Conservation (phyloP, 2,113 vertebrate genomes). For the Lanius collurio region DNA sequence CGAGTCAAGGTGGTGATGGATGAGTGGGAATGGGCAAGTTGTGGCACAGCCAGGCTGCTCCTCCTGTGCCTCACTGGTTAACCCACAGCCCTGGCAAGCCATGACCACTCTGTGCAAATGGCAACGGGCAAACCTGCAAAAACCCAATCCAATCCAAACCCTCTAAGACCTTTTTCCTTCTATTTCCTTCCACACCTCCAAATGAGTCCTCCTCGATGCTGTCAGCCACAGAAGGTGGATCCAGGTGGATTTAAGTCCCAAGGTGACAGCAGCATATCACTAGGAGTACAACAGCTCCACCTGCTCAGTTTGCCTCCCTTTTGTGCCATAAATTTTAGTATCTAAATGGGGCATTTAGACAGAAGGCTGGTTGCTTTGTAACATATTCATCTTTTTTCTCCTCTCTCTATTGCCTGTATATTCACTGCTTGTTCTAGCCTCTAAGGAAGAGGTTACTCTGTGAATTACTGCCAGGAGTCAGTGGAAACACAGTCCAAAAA, state of each 20-base stretch:
- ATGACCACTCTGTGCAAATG: neutral
- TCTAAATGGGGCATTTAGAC: neutral
- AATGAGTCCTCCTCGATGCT: neutral
- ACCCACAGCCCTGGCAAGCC: accelerated
- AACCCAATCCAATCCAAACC: neutral
- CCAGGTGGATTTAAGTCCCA: neutral
- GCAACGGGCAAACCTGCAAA: neutral
- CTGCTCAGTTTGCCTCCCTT: neutral
- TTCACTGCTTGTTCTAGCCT: neutral
- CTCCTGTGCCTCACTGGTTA: neutral
- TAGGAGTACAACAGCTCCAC: neutral
- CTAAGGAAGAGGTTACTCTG: neutral
- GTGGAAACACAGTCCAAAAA: neutral
- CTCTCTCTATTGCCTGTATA: neutral
- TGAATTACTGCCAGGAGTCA: neutral
- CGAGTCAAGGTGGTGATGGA: accelerated
- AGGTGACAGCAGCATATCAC: neutral
- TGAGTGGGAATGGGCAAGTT: neutral
- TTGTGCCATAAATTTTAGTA: neutral
- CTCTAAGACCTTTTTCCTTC: neutral
- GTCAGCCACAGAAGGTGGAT: neutral
- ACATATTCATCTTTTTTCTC: neutral
- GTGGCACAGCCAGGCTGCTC: neutral
- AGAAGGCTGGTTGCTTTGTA: neutral
- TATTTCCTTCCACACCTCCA: neutral